Base-by-base conservation (phyloP, 2,113 vertebrate species). In the Phaethornis superciliosus region DNA sequence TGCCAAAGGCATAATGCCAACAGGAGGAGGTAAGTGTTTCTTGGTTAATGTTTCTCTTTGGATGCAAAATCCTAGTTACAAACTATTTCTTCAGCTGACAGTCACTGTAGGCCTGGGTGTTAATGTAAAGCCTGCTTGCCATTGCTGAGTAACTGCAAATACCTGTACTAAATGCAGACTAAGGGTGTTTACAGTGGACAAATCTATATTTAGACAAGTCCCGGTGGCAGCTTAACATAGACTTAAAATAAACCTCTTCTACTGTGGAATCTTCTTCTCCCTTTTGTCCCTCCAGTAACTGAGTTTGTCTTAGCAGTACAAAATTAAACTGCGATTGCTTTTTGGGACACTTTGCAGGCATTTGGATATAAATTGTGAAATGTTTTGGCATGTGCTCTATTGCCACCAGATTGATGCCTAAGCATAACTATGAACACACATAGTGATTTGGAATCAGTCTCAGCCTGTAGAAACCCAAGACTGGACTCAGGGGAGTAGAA, bases 161-260 rank as follows among this genome's bases (percentile, higher is more conserved):
- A 54, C 72, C 82, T 46, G 82, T 64, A 81, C 33, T 83, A 88
- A 90, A 88, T 75, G 92, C 85, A 92, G 68, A 88, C 64, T 92
- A 76, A 95, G 84, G 71, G 58, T 93, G 85, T 96, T 95, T 92
- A 81, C 76, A 70, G 85, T 83, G 85, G 55, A 47, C 72, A 78
- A 74, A 81, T 88, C 92, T 96, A 86, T 96, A 86, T 90, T 96
- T 96, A 88, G 92, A 56, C 37, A 70, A 81, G 85, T 23, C 26
- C 60, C 47, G 47, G 40, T 94, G 72, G 88, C 82, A 93, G 60
- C 92, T 90, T 96, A 84, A 78, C 56, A 33, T 16, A 19, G 47
- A 19, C 80, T 93, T 92, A 93, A 96, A 96, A 95, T 91, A 95
- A 81, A 84, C 18, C 23, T 33, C 46, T 74, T 74, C 37, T 20